Evolutionary conservation across 2,113 vertebrate species (phyloP).

Genomic region (Neodon shergylaensis): DNA sequence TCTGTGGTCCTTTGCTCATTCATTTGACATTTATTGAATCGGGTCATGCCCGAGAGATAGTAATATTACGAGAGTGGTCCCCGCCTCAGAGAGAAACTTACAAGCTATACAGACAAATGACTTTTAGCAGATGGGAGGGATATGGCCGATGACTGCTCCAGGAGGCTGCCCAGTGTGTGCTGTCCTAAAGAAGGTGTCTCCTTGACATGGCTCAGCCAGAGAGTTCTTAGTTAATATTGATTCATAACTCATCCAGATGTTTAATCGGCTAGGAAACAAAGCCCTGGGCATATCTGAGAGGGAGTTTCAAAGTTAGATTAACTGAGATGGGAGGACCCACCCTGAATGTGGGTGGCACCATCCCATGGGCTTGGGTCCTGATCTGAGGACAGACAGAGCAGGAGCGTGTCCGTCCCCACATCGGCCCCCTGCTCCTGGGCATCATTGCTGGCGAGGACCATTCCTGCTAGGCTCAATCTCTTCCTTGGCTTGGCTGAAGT

Average conservation of each 20-base stretch:
- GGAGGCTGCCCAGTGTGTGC: background rate
- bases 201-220: fast-evolving
- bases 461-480: conserved; percentile 6
- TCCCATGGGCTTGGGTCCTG: background rate
- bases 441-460: background rate
- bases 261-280: background rate
- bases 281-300: background rate
- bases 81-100: background rate
- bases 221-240: background rate
- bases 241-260: background rate
- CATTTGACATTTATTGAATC: conserved; percentile 17
- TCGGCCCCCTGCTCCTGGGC: background rate
- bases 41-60: background rate
- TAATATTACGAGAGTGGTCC: background rate
- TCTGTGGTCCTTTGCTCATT: background rate
- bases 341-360: background rate
- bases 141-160: too few species aligned
- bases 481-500: background rate
- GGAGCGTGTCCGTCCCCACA: too few species aligned
- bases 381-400: background rate
- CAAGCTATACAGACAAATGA: background rate
- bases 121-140: background rate
- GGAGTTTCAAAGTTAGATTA: background rate
- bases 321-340: background rate
- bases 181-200: background rate